Percentiles rank a stretch among this genome's conserved stretches.
phyloP scores from a whole-genome alignment of 2,797 vertebrate species.

The Micropoecilia bifurca region DNA sequence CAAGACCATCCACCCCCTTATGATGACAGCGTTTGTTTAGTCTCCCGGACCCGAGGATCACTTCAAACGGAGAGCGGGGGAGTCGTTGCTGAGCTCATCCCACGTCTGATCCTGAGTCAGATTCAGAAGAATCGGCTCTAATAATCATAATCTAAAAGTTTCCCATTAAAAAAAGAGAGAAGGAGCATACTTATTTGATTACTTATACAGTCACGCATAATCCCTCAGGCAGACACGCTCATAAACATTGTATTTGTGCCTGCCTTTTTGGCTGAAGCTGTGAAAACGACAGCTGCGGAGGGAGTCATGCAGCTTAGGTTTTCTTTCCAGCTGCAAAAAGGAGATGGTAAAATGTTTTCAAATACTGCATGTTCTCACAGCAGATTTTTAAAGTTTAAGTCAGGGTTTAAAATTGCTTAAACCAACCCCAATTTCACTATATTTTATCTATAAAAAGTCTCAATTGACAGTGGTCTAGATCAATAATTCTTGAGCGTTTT shows the following conservation, averaged over 20 bases:
- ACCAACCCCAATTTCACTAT: neutral
- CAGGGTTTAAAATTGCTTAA: neutral
- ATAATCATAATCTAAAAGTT: conserved; percentile 43
- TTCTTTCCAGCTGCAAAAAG: conserved; percentile 45
- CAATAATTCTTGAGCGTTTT: neutral
- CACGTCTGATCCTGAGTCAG: conserved; percentile 64
- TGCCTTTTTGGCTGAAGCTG: conserved; percentile 69
- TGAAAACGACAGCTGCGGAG: conserved; percentile 77
- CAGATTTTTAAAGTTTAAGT: neutral
- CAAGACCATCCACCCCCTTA: conserved; percentile 51
- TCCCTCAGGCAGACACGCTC: conserved; percentile 40
- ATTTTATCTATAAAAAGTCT: neutral
- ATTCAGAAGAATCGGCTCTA: conserved; percentile 20
- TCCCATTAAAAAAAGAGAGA: conserved; percentile 25
- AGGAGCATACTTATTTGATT: conserved; percentile 38
- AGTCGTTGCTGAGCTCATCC: conserved; percentile 59
- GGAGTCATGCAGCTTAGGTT: conserved; percentile 57
- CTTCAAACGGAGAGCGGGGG: conserved; percentile 62
- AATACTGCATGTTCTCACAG: conserved; percentile 28
- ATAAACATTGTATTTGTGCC: conserved; percentile 44
- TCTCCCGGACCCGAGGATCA: conserved; percentile 53
- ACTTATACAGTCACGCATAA: conserved; percentile 35
- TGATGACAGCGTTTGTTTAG: conserved; percentile 77
- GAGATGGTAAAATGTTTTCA: conserved; percentile 46
- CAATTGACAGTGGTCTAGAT: neutral